A percentile compares a stretch with the other conserved stretches of the same genome.
Evolutionary conservation across 2,797 vertebrate species (phyloP).

Genomic region (Enteromius treurensis): DNA sequence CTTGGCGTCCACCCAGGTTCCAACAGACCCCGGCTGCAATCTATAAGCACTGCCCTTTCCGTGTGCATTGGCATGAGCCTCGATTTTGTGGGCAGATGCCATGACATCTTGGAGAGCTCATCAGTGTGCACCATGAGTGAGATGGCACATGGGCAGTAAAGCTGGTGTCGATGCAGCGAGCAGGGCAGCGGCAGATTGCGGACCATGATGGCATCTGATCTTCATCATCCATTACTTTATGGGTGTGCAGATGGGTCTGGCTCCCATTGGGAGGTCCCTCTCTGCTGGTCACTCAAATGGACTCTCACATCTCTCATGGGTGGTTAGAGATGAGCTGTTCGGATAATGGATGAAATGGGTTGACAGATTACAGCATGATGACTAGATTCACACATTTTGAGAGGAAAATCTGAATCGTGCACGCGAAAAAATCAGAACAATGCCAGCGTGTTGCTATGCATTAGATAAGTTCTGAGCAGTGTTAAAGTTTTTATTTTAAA

Average conservation of each 20-base stretch:
- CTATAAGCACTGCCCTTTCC: constrained; percentile 24
- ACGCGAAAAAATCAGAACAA: not conserved
- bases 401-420: not conserved
- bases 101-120: constrained; percentile 66
- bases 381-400: not conserved
- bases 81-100: constrained; percentile 66
- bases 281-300: constrained; percentile 46
- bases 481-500: not conserved
- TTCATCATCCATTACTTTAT: constrained; percentile 67
- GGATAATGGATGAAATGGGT: constrained; percentile 21
- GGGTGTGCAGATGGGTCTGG: constrained; percentile 60
- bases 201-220: constrained; percentile 66
- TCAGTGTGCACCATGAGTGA: constrained; percentile 40
- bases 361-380: constrained; percentile 1
- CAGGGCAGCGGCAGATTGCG: constrained; percentile 68
- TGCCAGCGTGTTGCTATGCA: not conserved
- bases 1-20: constrained; percentile 10
- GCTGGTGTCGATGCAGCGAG: constrained; percentile 47
- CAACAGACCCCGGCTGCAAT: constrained; percentile 11
- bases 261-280: constrained; percentile 60
- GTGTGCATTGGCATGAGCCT: constrained; percentile 39
- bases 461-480: not conserved
- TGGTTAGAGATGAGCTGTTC: constrained; percentile 37
- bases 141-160: constrained; percentile 54
- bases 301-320: constrained; percentile 24